Base-by-base conservation (phyloP, 2,797 vertebrate species). In the Cygnus olor region DNA sequence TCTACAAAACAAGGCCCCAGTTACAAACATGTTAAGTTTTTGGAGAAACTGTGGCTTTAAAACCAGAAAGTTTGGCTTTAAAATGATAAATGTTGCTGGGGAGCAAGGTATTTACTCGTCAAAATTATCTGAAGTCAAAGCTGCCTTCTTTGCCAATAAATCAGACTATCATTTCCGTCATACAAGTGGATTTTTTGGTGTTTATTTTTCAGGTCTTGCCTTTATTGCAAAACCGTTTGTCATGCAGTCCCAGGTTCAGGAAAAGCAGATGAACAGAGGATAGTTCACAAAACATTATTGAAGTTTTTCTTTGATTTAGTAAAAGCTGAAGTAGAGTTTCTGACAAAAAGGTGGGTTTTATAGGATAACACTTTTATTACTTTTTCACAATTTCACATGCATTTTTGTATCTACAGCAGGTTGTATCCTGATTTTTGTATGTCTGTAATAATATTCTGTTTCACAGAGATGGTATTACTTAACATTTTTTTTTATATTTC, bases 281-380 rank as follows among this genome's bases (percentile, higher is more conserved):
- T 95, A 49, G 97, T 99, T 96, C 96, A 99, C 80, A 94, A 97
- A 91, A 97, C 97, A 89, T 93, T 99, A 49, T 96, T 99, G 96
- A 98, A 97, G 70, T 98, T 99, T 97, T 96, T 98, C 79, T 97
- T 98, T 68, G 98, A 98, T 95, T 96, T 99, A 85, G 97, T 99
- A 94, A 98, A 98, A 96, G 98, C 98, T 61, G 99, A 99, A 97
- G 98, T 99, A 19, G 97, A 97, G 68, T 97, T 98, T 80, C 95
- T 98, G 69, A 98, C 87, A 93, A 93, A 94, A 97, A 98, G 97
- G 98, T 99, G 91, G 88, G 97, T 58, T 94, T 94, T 94, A 21
- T 51, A 65, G 61, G 71, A 66, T 79, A 93, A 40, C 7, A 16
- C 13, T n/a, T 34, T 81, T 85, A 82, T 4, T 27, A 42, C 15